Evolutionary conservation across 2,888 invertebrate species (phyloP).

Genomic region (Zhengitettix transpicula): DNA sequence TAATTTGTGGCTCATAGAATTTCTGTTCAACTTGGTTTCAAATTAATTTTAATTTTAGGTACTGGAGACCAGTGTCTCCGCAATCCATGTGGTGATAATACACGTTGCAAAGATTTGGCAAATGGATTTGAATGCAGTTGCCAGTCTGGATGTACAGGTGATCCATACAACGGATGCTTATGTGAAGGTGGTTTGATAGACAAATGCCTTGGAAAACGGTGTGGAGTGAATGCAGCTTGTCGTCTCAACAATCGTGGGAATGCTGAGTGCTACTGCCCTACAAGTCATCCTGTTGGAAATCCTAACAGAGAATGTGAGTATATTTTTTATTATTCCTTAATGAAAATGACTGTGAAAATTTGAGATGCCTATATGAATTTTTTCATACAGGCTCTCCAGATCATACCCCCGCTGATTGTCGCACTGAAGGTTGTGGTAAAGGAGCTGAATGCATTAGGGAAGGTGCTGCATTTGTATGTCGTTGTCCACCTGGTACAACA

Average conservation of each 20-base stretch:
- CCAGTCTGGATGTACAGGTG: conserved; percentile 61
- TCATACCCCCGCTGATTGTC: conserved; percentile 52
- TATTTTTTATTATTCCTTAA: background rate
- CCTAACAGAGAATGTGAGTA: conserved; percentile 72
- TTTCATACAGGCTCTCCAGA: conserved; percentile 34
- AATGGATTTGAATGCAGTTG: conserved; percentile 68
- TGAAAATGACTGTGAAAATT: no score
- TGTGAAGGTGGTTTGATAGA: conserved; percentile 50
- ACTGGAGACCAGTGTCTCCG: conserved; percentile 56
- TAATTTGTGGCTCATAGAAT: no score
- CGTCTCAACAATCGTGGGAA: conserved; percentile 45
- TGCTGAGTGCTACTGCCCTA: conserved; percentile 69
- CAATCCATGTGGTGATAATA: conserved; percentile 72
- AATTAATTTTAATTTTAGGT: conserved; percentile 8
- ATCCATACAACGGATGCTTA: conserved; percentile 62
- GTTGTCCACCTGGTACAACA: conserved; percentile 57
- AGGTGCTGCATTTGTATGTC: conserved; percentile 67
- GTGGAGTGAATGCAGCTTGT: conserved; percentile 71
- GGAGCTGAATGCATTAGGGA: conserved; percentile 77
- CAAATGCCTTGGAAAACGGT: conserved; percentile 61
- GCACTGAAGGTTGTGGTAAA: conserved; percentile 66
- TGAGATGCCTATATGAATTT: no score
- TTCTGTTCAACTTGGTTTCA: no score
- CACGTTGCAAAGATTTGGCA: conserved; percentile 60
- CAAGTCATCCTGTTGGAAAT: conserved; percentile 66